Evolutionary conservation across 2,797 vertebrate species (phyloP).

Genomic region (Tangara arthus): DNA sequence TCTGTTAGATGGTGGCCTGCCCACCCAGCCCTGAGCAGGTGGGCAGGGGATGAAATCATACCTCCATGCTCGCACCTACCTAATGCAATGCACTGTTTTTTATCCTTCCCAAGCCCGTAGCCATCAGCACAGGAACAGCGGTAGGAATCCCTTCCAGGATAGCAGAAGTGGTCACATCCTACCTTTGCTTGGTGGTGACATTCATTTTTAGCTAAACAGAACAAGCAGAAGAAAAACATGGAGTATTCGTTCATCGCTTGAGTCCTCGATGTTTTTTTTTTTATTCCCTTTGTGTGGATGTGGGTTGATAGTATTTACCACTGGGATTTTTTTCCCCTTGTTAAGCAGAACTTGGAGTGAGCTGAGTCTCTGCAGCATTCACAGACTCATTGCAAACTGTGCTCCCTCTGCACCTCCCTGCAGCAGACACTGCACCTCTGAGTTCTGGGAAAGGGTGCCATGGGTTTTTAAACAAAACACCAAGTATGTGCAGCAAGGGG

Average conservation of each 20-base stretch:
- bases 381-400: background rate
- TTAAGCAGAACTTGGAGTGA: background rate
- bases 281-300: background rate
- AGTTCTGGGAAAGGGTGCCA: background rate
- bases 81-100: constrained; percentile 77
- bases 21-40: background rate
- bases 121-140: constrained; percentile 83
- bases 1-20: background rate
- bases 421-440: background rate
- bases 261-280: background rate
- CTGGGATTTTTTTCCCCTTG: background rate
- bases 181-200: constrained; percentile 74
- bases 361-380: background rate
- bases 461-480: background rate
- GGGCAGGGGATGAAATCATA: too few species aligned
- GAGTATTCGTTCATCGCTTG: background rate
- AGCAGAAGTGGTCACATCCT: constrained; percentile 89
- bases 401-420: background rate
- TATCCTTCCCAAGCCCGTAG: constrained; percentile 79
- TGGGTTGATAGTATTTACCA: background rate
- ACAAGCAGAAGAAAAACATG: background rate
- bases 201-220: constrained; percentile 73
- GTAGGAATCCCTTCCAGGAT: constrained; percentile 61
- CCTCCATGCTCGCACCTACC: constrained; percentile 67
- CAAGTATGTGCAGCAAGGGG: accelerated